Conservation (phyloP, 2,113 vertebrate genomes). For the Solea solea region DNA sequence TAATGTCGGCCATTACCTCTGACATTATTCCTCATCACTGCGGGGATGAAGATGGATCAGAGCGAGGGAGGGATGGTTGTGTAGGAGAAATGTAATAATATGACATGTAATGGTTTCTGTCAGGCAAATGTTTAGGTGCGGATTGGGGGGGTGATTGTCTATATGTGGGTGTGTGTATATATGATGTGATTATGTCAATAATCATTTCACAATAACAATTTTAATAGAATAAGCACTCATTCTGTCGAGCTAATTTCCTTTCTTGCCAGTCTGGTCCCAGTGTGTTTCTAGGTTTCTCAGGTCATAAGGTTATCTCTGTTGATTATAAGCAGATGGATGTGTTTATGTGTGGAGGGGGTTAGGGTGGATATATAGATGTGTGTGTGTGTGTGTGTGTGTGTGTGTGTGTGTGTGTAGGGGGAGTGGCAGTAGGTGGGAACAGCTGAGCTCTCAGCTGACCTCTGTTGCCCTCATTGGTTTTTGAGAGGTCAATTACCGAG, state of each 20-base stretch:
- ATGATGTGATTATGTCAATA: constrained; percentile 26
- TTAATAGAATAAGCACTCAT: neutral
- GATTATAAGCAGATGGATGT: constrained; percentile 59
- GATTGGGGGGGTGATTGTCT: constrained; percentile 7
- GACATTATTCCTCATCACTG: constrained; percentile 67
- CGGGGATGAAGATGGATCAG: constrained; percentile 28
- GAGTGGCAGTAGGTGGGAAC: constrained; percentile 33
- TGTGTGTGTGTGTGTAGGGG: constrained; percentile 23
- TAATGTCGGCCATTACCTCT: constrained; percentile 67
- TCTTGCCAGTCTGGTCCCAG: neutral
- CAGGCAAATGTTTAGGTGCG: constrained; percentile 36
- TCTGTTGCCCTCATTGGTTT: constrained; percentile 33
- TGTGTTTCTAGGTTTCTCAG: constrained; percentile 9
- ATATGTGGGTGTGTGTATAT: constrained; percentile 13
- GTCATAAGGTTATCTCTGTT: constrained; percentile 62
- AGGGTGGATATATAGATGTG: constrained; percentile 36
- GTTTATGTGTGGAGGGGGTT: constrained; percentile 7
- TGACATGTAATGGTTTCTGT: constrained; percentile 42
- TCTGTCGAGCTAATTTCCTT: neutral
- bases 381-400: constrained; percentile 30
- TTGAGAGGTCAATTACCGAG: constrained; percentile 45
- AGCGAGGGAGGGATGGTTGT: constrained; percentile 32
- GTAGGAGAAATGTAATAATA: constrained; percentile 58
- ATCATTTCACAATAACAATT: constrained; percentile 9
- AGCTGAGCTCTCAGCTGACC: constrained; percentile 62